Base-by-base conservation (phyloP, 2,797 vertebrate species). In the Sebastes jordani region DNA sequence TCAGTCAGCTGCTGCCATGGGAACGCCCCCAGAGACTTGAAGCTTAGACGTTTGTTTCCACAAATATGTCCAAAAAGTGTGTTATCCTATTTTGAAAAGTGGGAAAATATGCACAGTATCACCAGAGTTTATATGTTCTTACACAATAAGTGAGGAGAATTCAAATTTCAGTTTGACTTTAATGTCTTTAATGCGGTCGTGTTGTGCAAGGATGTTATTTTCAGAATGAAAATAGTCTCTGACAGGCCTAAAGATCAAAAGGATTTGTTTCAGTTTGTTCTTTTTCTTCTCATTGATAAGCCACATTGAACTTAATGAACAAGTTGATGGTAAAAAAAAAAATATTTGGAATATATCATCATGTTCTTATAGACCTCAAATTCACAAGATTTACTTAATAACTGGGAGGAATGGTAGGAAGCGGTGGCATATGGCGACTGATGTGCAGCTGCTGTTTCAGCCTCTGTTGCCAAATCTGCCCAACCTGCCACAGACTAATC, bases 371-470 rank as follows among this genome's bases (percentile, higher is more conserved):
- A 68, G 58, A 66, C 32, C 46, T 76, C 1, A 20, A 52, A 54
- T 72, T 64, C 34, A 36, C 14, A 22, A 14, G 30, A 75, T 84
- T 69, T n/a, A 63, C 49, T 70, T 61, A 65, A 71, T 56, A 59
- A 76, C 67, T 38, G 1, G 46, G 52, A 71, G 71, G 73, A 75
- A 64, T 11, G 20, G 23, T 22, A 3, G 52, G 49, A 63, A 72
- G 54, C 8, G 1, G 61, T 20, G 65, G 54, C 81, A 87, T 64
- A 83, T 84, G 83, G 87, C 72, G 59, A 27, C 63, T 72, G 78
- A 71, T 65, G 80, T 77, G 86, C 82, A 82, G 78, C 80, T 87
- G 81, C 69, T 86, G 73, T 75, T 82, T 78, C 25, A 58, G 56
- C 54, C 62, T 77, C 55, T 65, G 49, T 54, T 89, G 77, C 77